These are phyloP conservation scores for Pollenia amentaria DNA, from an alignment of 2,888 invertebrate species.

Conservation along the genomic window DNA sequence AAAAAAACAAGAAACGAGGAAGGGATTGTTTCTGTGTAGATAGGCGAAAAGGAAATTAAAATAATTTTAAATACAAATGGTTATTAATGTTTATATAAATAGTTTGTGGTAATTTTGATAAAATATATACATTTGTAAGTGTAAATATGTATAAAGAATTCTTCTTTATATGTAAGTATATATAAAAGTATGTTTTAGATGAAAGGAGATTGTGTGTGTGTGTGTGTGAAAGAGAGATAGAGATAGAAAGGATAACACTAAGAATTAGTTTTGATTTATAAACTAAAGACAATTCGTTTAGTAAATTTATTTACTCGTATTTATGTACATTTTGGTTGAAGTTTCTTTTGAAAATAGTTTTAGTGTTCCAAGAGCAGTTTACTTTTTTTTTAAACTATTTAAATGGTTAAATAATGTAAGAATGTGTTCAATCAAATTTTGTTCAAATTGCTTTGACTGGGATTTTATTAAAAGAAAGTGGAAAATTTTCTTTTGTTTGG, in stretches of 20 bases:
- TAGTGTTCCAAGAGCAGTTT: conserved; percentile 36
- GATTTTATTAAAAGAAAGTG: conserved; percentile 77
- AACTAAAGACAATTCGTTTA: conserved; percentile 46
- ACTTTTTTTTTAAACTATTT: conserved; percentile 28
- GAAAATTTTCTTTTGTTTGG: conserved; percentile 80
- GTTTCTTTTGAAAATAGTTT: conserved; percentile 31
- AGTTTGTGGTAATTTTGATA: conserved; percentile 52
- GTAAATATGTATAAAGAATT: neutral
- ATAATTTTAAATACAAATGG: conserved; percentile 34
- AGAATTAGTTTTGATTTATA: conserved; percentile 44
- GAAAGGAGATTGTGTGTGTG: neutral
- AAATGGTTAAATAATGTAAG: conserved; percentile 46
- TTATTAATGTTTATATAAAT: conserved; percentile 43
- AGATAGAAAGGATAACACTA: conserved; percentile 18
- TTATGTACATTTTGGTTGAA: conserved; percentile 62
- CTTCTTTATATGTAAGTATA: conserved; percentile 15
- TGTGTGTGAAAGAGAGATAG: neutral
- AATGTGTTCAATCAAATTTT: conserved; percentile 6
- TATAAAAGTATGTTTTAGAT: conserved; percentile 20
- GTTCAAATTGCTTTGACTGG: neutral
- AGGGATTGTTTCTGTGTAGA: neutral
- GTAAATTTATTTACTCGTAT: conserved; percentile 34
- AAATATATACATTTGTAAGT: conserved; percentile 32
- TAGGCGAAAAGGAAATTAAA: neutral
- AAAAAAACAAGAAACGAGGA: neutral